A percentile compares a stretch with the other conserved stretches of the same genome.
phyloP scores from a whole-genome alignment of 2,113 vertebrate genomes.

The Myiagra hebetior region DNA sequence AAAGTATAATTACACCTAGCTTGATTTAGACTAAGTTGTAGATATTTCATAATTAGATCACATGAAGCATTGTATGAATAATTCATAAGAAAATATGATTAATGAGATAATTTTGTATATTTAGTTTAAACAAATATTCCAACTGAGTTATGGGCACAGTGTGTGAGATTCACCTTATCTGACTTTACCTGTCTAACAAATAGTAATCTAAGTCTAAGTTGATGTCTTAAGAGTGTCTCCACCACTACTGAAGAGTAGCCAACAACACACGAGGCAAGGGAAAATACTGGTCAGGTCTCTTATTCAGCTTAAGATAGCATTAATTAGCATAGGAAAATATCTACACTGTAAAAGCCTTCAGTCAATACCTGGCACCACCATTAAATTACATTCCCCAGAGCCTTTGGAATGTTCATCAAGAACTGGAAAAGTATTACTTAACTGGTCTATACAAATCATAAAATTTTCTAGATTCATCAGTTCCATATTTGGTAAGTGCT shows the following conservation, averaged over 20 bases:
- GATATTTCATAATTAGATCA: not conserved
- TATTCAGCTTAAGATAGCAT: not conserved
- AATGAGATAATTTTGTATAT: not conserved
- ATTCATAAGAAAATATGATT: constrained; percentile 10
- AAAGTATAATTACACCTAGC: constrained; percentile 33
- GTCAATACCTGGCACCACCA: not conserved
- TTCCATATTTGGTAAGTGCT: not conserved
- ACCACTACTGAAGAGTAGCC: not conserved
- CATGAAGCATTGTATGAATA: constrained; percentile 3
- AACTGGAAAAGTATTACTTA: not conserved
- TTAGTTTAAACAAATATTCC: not conserved
- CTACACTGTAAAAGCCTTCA: not conserved
- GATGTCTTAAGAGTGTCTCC: not conserved
- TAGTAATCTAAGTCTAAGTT: not conserved
- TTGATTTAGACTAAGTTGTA: constrained; percentile 28
- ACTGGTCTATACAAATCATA: not conserved
- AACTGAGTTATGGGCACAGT: not conserved
- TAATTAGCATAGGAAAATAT: not conserved
- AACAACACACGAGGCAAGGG: not conserved
- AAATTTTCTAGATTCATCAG: not conserved
- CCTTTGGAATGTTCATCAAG: not conserved
- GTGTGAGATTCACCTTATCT: not conserved
- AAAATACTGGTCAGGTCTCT: not conserved
- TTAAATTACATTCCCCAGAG: not conserved
- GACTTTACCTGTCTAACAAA: not conserved